Base-by-base conservation (phyloP, 2,113 vertebrate species). In the Mormoops blainvillei region DNA sequence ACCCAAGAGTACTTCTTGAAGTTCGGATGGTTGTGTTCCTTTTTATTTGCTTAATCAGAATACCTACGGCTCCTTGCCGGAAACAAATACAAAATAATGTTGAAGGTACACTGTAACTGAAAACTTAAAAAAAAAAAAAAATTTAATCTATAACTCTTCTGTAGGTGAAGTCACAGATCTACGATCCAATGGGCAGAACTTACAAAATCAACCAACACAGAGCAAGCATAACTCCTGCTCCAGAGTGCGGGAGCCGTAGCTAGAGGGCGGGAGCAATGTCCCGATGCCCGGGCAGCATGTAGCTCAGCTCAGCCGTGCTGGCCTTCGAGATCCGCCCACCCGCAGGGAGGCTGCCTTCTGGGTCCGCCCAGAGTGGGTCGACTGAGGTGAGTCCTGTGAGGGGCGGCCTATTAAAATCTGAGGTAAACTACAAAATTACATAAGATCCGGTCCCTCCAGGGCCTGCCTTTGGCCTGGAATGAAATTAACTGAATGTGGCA, bases 341-440 rank as follows among this genome's bases (percentile, higher is more conserved):
- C 45, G 36, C 70, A 56, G 12, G 71, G 28, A 81, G 38, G 15
- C 45, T 16, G 6, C 26, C 67, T 94, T 89, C 81, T 84, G 38
- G 18, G 43, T 50, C 31, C 50, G 14, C 31, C 83, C 10, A 26
- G 28, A 8, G n/a, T 31, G 20, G 11, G 24, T 88, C 33, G 19
- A 7, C 6, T 70, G 61, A 80, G 20, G 41, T 73, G 43, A 19
- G 50, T 41, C 38, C 0, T 19, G 58, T 3, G 22, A 91, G 14
- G 45, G 38, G 70, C 15, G n/a, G 38, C 52, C 93, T 71, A 81
- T 84, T 68, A 96, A 90, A 67, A 92, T 88, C 50, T 94, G 54
- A 85, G 68, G 70, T 90, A 88, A 96, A 78, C 83, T 81, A 74
- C 18, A 89, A 95, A 94, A 71, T 71, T 61, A 41, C 10, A 4